Base-by-base conservation (phyloP, 2,888 invertebrate species). In the Euplagia quadripunctaria region DNA sequence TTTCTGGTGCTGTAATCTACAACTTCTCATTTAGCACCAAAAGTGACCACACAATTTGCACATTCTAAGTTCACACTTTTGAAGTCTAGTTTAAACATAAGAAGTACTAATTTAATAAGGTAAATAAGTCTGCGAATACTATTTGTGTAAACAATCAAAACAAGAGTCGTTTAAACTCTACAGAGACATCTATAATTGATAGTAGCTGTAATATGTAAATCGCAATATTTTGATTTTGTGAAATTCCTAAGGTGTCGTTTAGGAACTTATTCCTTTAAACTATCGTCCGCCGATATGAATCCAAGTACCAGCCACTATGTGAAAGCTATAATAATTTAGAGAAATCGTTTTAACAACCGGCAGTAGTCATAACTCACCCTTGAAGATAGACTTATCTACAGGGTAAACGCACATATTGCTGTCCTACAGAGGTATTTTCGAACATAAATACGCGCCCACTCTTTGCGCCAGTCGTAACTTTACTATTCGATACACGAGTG, bases 371-470 rank as follows among this genome's bases (percentile, higher is more conserved):
- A 73, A 78, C 70, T 84, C 61, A 77, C 66, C 73, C 73, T 73
- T 76, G 70, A 42, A 76, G 84, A 80, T 81, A 75, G 41, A 72
- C 69, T 74, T 82, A 84, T 84, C 83, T 74, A 46, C 78, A 80
- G 79, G 79, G 80, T 86, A 81, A 86, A 81, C 76, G 83, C 82
- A 82, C 83, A 78, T 80, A 82, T 82, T 79, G 81, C 82, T 77
- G 77, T 78, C 77, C 61, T 70, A 66, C 71, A 77, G 82, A 80
- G 81, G 76, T 81, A 80, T 82, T 82, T 79, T 72, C 78, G 71
- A 77, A 72, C 85, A 86, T 88, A 88, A 89, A 88, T 87, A 86
- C 81, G 75, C 87, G 82, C 89, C 88, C 83, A 87, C 89, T 76
- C 76, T 51, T 73, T 71, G 61, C 69, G 41, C 46, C n/a, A 78